phyloP scores from a whole-genome alignment of 1,140 invertebrate species.

The Ceratina japonica region DNA sequence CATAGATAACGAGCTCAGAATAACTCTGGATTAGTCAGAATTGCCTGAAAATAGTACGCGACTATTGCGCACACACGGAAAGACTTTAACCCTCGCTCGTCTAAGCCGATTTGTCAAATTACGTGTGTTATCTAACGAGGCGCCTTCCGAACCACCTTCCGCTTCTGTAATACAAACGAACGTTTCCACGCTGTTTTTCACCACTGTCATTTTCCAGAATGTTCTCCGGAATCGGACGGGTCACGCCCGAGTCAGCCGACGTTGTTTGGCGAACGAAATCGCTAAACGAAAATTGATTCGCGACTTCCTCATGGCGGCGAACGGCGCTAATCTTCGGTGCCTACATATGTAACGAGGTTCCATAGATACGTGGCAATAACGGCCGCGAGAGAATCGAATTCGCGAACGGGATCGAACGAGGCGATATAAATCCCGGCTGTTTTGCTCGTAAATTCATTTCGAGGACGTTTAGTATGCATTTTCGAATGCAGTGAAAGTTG shows the following conservation, averaged over 20 bases:
- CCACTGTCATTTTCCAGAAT: too few species aligned
- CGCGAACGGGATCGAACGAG: background rate
- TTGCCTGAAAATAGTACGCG: background rate
- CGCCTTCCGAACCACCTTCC: too few species aligned
- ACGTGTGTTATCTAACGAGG: too few species aligned
- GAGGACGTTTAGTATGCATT: conserved; percentile 62
- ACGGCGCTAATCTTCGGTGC: background rate
- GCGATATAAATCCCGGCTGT: background rate
- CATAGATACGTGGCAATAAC: background rate
- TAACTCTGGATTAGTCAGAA: conserved; percentile 11
- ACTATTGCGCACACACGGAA: conserved; percentile 3
- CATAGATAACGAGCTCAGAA: conserved; percentile 16
- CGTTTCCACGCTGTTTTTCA: too few species aligned
- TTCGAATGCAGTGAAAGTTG: conserved; percentile 68
- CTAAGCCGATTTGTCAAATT: background rate
- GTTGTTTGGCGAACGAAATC: background rate
- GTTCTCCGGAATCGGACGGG: too few species aligned
- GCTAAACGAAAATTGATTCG: conserved; percentile 8
- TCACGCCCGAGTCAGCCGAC: background rate
- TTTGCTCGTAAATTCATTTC: conserved; percentile 45
- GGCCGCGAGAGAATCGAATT: background rate
- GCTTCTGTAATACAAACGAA: too few species aligned
- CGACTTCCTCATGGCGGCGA: conserved; percentile 3
- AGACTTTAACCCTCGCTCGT: background rate
- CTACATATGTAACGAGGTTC: too few species aligned